Conservation (phyloP, 35 echinoderm and acorn worm species). For the Heliocidaris tuberculata region DNA sequence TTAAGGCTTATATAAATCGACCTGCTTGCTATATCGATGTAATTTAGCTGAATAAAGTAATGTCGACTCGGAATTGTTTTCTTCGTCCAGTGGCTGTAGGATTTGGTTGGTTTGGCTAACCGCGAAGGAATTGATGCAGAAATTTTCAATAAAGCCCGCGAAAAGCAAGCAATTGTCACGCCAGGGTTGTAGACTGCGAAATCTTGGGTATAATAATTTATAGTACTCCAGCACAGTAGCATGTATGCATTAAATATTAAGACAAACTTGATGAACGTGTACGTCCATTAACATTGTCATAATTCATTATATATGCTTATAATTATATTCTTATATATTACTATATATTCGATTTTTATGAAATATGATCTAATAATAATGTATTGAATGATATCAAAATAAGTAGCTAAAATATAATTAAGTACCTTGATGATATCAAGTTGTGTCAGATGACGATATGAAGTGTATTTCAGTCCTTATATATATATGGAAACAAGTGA, state of each 20-base stretch:
- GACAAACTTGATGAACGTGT: background rate
- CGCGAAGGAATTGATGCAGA: background rate
- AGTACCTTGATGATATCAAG: no score
- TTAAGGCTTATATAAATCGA: background rate
- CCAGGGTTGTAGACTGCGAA: background rate
- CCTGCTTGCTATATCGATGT: constrained; percentile 9
- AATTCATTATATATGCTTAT: no score
- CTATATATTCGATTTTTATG: no score
- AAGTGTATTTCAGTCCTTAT: no score
- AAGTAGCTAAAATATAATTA: no score
- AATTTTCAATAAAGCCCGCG: constrained; percentile 16
- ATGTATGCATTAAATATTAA: background rate
- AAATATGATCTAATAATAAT: background rate
- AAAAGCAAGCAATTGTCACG: background rate
- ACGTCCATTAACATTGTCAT: no score
- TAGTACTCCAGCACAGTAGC: background rate
- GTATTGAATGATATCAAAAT: background rate
- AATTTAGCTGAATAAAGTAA: background rate
- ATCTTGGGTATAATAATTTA: background rate
- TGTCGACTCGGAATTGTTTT: background rate
- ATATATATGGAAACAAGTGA: no score
- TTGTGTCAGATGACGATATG: no score
- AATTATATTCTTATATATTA: no score
- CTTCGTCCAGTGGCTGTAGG: background rate
- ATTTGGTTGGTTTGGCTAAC: background rate